Conservation (phyloP, 1,140 invertebrate species). For the Halotydeus destructor region DNA sequence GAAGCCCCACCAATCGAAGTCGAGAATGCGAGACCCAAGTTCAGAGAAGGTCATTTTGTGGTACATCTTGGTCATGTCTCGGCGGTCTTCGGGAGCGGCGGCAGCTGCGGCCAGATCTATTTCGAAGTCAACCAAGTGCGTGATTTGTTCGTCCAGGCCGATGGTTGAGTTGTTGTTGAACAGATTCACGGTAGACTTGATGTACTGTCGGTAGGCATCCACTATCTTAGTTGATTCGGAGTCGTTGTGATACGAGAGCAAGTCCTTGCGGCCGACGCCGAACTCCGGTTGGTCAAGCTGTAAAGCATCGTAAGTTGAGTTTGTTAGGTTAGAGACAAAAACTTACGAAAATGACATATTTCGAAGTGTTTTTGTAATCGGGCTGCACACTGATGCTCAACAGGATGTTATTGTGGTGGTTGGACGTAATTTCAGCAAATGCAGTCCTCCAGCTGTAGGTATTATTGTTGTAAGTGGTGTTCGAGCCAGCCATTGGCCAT, state of each 20-base stretch:
- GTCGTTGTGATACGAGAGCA: not conserved
- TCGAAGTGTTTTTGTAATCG: constrained; percentile 64
- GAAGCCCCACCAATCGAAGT: constrained; percentile 17
- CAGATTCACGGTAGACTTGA: constrained; percentile 52
- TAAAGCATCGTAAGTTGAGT: too few species aligned
- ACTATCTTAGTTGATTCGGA: constrained; percentile 15
- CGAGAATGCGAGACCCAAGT: too few species aligned
- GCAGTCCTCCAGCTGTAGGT: constrained; percentile 54
- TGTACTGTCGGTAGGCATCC: constrained; percentile 28
- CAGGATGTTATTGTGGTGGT: constrained; percentile 73
- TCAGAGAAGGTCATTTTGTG: constrained; percentile 25
- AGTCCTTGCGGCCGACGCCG: constrained; percentile 9
- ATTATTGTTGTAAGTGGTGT: constrained; percentile 31
- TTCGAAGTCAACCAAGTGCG: constrained; percentile 48
- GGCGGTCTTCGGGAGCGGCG: constrained; percentile 15
- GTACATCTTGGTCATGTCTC: constrained; percentile 18
- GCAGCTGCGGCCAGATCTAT: constrained; percentile 48
- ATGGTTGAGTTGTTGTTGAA: constrained; percentile 25
- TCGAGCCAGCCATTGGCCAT: constrained; percentile 71
- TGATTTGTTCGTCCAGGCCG: constrained; percentile 32
- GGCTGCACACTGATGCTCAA: constrained; percentile 70
- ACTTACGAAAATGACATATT: constrained; percentile 64
- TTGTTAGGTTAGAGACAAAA: too few species aligned
- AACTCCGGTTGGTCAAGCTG: constrained; percentile 3
- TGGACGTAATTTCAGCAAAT: constrained; percentile 54